Base-by-base conservation (phyloP, 2,888 invertebrate genomes). In the Podabrus alpinus region DNA sequence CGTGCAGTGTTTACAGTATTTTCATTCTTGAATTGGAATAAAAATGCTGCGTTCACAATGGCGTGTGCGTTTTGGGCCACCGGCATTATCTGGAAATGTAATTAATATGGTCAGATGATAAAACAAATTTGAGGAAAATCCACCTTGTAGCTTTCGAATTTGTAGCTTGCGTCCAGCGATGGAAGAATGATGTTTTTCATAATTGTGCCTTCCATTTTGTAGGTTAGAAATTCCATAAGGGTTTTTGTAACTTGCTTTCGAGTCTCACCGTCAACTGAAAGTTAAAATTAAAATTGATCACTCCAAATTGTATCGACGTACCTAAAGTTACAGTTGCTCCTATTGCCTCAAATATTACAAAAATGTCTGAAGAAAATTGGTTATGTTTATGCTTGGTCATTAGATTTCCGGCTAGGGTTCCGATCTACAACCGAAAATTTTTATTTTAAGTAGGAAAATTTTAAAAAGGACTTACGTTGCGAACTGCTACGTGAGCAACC, bases 281-380 rank as follows among this genome's bases (percentile, higher is more conserved):
- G 66, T 64, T 59, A 15, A 24, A 69, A 10, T n/a, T 64, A 64
- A 64, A 13, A 4, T 74, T 70, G 77, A 91, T 88, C 19, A 77
- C 59, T 68, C 5, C 10, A 66, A 67, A 17, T 29, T 25, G 13
- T 13, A 3, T 7, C 11, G 75, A 66, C 17, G 73, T 79, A 85
- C 84, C 79, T 75, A 85, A 81, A 5, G 81, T 79, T 86, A 19
- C 19, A 19, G 86, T 84, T 0, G 91, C 92, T 62, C 90, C 89
- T n/a, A n/a, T n/a, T n/a, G n/a, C n/a, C n/a, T n/a, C n/a, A n/a
- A n/a, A n/a, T n/a, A n/a, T n/a, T n/a, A n/a, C 82, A 80, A 92
- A 94, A 13, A 95, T 82, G 83, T 95, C 95, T 0, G 95, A 95
- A 0, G 92, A 92, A 83, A 95, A 95, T 60, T 92, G 92, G 1